These are phyloP conservation scores for Ennomos quercinarius DNA, from an alignment of 2,888 invertebrate species.

Conservation along the genomic window DNA sequence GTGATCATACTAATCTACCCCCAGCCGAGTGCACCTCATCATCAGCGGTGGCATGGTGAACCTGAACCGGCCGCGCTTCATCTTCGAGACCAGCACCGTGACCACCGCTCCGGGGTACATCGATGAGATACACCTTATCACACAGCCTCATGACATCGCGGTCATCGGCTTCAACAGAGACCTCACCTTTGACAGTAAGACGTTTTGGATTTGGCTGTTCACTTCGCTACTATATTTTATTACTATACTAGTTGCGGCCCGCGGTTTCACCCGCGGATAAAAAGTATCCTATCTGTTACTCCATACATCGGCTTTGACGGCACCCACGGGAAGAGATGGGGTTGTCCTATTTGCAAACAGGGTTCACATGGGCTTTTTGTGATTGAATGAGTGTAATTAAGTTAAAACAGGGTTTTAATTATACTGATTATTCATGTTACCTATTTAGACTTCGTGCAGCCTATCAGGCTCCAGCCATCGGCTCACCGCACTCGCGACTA, in stretches of 20 bases:
- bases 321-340: too few species aligned
- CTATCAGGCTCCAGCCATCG: conserved; percentile 63
- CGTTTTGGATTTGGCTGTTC: too few species aligned
- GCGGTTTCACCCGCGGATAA: too few species aligned
- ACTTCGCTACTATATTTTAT: too few species aligned
- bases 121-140: conserved; percentile 46
- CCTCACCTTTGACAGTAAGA: conserved; percentile 44
- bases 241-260: too few species aligned
- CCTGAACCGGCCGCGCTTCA: conserved; percentile 53
- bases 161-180: conserved; percentile 54
- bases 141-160: conserved; percentile 67
- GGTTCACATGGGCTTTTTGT: too few species aligned
- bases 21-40: conserved; percentile 56
- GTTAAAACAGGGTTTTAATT: too few species aligned
- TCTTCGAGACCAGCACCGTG: conserved; percentile 58
- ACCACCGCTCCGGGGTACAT: conserved; percentile 63
- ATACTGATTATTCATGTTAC: too few species aligned
- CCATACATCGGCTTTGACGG: too few species aligned
- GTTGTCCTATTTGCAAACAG: too few species aligned
- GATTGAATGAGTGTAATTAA: too few species aligned
- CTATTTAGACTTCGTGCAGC: conserved; percentile 60
- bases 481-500: conserved; percentile 57
- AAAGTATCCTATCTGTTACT: too few species aligned
- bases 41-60: conserved; percentile 62
- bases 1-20: not conserved